Percentiles rank a stretch among this genome's conserved stretches.
Conservation (phyloP, 2,113 vertebrate genomes). For the Empidonax alnorum region DNA sequence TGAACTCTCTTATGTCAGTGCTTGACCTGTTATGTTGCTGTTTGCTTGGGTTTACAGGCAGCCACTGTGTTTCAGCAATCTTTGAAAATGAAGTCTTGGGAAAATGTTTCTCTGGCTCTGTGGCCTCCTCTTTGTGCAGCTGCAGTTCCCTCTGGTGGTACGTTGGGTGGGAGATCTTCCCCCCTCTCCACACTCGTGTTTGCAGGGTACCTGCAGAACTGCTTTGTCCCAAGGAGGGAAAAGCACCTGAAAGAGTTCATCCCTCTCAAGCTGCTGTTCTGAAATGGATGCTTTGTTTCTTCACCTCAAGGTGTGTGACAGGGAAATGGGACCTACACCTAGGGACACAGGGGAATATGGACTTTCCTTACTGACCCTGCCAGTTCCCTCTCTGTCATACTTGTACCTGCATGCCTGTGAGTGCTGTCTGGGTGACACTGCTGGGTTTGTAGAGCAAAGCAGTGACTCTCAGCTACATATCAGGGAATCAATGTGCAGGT, state of each 20-base stretch:
- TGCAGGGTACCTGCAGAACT: neutral
- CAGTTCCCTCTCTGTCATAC: neutral
- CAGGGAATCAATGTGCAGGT: neutral
- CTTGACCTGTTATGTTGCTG: neutral
- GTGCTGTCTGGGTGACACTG: neutral
- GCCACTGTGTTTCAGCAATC: neutral
- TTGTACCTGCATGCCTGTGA: neutral
- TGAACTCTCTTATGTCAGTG: neutral
- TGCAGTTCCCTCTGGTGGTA: neutral
- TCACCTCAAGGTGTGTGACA: neutral
- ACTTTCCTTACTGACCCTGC: neutral
- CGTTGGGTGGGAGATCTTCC: neutral
- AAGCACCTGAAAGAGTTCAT: neutral
- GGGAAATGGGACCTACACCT: neutral
- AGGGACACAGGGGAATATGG: neutral
- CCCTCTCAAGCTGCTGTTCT: neutral
- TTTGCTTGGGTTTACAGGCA: neutral
- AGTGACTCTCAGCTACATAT: neutral
- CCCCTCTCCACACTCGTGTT: neutral
- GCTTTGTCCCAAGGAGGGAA: neutral
- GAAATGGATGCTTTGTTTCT: neutral
- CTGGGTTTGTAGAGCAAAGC: neutral
- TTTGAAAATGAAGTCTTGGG: neutral
- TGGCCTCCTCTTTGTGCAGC: neutral
- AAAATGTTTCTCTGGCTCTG: neutral